Base-by-base conservation (phyloP, 2,888 invertebrate species). In the Tiliacea citrago region DNA sequence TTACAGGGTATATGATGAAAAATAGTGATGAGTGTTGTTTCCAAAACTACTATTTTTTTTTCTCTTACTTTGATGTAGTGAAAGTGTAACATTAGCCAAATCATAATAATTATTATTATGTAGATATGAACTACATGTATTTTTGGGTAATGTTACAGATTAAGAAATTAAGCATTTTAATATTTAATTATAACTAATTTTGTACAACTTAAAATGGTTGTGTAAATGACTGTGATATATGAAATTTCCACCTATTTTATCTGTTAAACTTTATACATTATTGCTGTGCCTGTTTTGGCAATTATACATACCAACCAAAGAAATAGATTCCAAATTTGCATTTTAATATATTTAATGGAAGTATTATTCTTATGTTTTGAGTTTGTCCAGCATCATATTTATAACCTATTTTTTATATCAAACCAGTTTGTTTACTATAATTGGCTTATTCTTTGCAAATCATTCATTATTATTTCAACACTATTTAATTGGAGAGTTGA, bases 221-320 rank as follows among this genome's bases (percentile, higher is more conserved):
- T 91, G 86, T 87, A 86, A 86, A 77, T 79, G 85, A 87, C 92
- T 92, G 92, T 92, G 92, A 92, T 92, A 92, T 81, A 92, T 75
- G 51, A 80, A 89, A 89, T 87, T 89, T 84, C 85, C 84, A 88
- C 87, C 86, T 88, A 88, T 81, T 90, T 83, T 86, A 75, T 49
- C 62, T 85, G 78, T 87, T 73, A 82, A 73, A 73, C 79, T 77
- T 66, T 85, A 77, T 75, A 83, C 29, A 71, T 58, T 61, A 57
- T 53, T 71, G 42, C 60, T 75, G 61, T 67, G 81, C 79, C 83
- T 76, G 49, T 61, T 76, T 66, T 85, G 83, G 84, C 82, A 78
- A 88, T 39, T 66, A 81, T 86, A 83, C 81, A 87, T 82, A 77
- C 73, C 73, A 71, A 89, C 89, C 90, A 88, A 90, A 88, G 89